Evolutionary conservation across 2,113 vertebrate genomes (phyloP).

Genomic region (Gallinago undulata): DNA sequence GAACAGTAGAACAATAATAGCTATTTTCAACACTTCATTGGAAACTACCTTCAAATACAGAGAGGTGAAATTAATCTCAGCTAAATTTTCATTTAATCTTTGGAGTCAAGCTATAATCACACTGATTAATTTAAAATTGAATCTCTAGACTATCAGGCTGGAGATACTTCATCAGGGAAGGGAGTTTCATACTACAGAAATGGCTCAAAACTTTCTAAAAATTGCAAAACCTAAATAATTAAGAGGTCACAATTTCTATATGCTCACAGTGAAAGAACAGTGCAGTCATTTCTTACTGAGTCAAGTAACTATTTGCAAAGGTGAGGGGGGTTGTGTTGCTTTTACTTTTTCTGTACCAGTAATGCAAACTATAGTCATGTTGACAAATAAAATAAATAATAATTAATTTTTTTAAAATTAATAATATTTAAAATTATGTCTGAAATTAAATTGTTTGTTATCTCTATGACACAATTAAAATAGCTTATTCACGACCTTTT

Average conservation of each 20-base stretch:
- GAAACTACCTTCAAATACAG: not conserved
- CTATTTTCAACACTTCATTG: not conserved
- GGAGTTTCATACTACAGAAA: not conserved
- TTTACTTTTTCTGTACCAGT: not conserved
- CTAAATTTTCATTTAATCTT: not conserved
- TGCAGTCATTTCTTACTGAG: not conserved
- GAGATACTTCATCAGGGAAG: not conserved
- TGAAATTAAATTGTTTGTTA: not conserved
- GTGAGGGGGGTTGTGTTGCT: too few relatives aligned
- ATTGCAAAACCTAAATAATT: not conserved
- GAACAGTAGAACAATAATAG: not conserved
- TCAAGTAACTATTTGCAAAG: not conserved
- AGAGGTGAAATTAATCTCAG: not conserved
- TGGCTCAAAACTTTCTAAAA: not conserved
- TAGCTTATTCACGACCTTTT: not conserved
- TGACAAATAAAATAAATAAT: not conserved
- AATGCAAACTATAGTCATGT: not conserved
- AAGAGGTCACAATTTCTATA: fast-evolving
- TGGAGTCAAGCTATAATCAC: not conserved
- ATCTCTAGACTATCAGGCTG: not conserved
- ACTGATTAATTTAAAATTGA: not conserved
- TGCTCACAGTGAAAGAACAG: not conserved
- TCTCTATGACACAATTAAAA: not conserved
- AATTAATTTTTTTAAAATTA: not conserved
- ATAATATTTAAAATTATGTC: not conserved